Evolutionary conservation across 2,113 vertebrate species (phyloP).

Genomic region (Sylvicapra grimmia): DNA sequence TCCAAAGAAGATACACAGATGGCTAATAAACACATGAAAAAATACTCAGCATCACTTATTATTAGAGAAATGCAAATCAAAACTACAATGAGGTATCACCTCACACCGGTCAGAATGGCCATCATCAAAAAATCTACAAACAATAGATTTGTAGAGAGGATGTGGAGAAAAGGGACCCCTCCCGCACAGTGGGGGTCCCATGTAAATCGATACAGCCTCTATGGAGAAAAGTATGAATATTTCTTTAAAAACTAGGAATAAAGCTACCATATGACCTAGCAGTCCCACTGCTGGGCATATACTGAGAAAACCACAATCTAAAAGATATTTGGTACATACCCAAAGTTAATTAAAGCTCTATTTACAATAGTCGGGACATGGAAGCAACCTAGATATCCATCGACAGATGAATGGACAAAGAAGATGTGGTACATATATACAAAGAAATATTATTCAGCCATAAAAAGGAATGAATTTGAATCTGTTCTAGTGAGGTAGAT

Average conservation of each 20-base stretch:
- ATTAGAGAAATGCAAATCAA: neutral
- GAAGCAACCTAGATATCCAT: neutral
- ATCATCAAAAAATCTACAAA: neutral
- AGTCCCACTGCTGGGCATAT: neutral
- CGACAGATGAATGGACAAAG: neutral
- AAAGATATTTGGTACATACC: neutral
- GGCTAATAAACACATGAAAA: neutral
- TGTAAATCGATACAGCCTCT: neutral
- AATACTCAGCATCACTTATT: neutral
- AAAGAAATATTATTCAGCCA: neutral
- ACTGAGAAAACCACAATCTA: neutral
- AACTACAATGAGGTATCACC: neutral
- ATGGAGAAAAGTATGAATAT: neutral
- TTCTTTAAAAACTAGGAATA: neutral
- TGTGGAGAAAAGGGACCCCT: neutral
- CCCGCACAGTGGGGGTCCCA: neutral
- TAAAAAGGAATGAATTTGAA: neutral
- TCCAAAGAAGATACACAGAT: neutral
- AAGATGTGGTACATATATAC: neutral
- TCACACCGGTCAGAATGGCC: neutral
- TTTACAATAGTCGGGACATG: neutral
- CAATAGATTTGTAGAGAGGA: neutral
- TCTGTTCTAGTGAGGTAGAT: neutral
- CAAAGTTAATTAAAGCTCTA: neutral
- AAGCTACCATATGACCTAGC: neutral